phyloP scores from a whole-genome alignment of 1,140 invertebrate species.

The Drosophila ficusphila region DNA sequence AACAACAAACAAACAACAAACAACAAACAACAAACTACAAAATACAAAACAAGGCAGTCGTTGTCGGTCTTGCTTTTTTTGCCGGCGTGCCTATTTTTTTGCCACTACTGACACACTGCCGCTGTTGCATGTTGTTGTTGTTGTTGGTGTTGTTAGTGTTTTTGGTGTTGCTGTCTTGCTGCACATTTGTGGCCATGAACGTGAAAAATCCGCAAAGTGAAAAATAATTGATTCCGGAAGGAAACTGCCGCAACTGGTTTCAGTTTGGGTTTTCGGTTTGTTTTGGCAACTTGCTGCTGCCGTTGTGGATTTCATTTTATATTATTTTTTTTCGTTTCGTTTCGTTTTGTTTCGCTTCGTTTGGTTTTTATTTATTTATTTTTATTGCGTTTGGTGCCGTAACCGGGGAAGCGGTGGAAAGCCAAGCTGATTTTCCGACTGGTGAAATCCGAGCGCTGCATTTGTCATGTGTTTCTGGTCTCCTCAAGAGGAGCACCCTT shows the following conservation, averaged over 20 bases:
- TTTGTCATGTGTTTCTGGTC: constrained; percentile 50
- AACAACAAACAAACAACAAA: neutral
- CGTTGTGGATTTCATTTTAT: constrained; percentile 14
- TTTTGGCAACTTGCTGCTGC: constrained; percentile 4
- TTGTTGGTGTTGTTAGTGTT: no score
- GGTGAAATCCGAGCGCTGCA: constrained; percentile 42
- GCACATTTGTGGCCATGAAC: constrained; percentile 73
- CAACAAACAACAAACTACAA: neutral
- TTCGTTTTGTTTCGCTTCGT: no score
- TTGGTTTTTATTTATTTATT: no score
- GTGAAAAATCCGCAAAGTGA: constrained; percentile 74
- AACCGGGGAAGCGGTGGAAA: constrained; percentile 58
- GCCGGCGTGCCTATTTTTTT: constrained; percentile 21
- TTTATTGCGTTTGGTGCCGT: constrained; percentile 58
- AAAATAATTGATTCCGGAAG: constrained; percentile 81
- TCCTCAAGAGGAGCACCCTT: constrained; percentile 16
- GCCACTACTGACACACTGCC: constrained; percentile 56
- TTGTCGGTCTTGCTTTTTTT: constrained; percentile 38
- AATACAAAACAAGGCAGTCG: constrained; percentile 43
- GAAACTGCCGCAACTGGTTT: constrained; percentile 78
- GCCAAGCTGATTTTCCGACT: constrained; percentile 12
- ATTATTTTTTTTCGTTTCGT: constrained; percentile 21
- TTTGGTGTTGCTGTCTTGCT: no score
- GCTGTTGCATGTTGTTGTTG: constrained; percentile 39
- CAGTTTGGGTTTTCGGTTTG: constrained; percentile 18